Percentiles rank a stretch among this genome's conserved stretches.
Evolutionary conservation across 2,888 invertebrate species (phyloP).

Genomic region (Dynastes hyllus): DNA sequence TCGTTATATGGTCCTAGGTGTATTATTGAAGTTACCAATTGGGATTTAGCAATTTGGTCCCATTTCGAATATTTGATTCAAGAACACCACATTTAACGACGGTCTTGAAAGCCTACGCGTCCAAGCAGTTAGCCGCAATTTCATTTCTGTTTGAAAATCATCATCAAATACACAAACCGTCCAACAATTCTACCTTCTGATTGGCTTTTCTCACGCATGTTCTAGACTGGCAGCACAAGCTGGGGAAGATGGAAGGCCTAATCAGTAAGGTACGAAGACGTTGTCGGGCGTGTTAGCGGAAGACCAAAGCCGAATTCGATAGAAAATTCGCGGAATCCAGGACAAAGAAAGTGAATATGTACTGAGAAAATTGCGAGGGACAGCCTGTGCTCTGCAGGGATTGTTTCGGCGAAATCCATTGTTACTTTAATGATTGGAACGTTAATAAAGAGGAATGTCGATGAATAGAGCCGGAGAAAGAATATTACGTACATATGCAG

Average conservation of each 20-base stretch:
- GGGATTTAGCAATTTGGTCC: too few species aligned
- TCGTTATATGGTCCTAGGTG: too few species aligned
- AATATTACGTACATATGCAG: too few species aligned
- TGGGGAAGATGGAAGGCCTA: background rate
- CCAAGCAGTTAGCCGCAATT: too few species aligned
- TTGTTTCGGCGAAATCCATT: background rate
- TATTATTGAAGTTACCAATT: too few species aligned
- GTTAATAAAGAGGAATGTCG: too few species aligned
- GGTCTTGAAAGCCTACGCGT: too few species aligned
- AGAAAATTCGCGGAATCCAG: background rate
- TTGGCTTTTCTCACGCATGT: constrained; percentile 1
- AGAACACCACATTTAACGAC: too few species aligned
- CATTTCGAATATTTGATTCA: too few species aligned
- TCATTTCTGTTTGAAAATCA: background rate
- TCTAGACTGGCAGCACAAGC: constrained; percentile 5
- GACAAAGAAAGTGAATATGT: background rate
- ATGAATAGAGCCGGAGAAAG: too few species aligned
- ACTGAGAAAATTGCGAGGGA: constrained; percentile 3
- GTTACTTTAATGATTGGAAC: background rate
- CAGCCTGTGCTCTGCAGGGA: background rate
- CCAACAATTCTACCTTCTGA: background rate
- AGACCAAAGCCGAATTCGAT: background rate
- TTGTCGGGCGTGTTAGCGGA: background rate
- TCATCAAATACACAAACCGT: background rate
- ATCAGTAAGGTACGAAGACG: background rate